Evolutionary conservation across 2,888 invertebrate species (phyloP).

Genomic region (Polyommatus iphigenia): DNA sequence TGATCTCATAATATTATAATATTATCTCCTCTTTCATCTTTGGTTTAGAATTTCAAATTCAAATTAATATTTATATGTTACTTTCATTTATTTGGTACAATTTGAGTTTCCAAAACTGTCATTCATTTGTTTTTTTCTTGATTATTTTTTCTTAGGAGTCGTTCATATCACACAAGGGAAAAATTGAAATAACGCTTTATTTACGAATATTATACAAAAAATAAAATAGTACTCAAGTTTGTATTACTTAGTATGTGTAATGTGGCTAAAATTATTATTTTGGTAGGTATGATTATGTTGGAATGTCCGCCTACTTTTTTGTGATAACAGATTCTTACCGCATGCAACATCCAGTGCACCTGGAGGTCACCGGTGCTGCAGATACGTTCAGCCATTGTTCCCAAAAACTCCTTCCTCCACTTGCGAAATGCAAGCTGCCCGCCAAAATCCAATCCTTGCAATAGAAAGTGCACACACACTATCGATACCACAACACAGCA

Average conservation of each 20-base stretch:
- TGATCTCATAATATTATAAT: too few relatives aligned
- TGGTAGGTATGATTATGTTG: background rate
- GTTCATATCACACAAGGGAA: too few relatives aligned
- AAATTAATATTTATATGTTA: too few relatives aligned
- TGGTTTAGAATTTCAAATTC: too few relatives aligned
- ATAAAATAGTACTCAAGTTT: too few relatives aligned
- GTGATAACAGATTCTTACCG: background rate
- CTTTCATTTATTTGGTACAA: too few relatives aligned
- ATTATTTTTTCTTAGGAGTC: too few relatives aligned
- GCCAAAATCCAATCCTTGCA: background rate
- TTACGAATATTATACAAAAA: too few relatives aligned
- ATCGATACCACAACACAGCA: background rate
- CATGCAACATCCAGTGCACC: background rate
- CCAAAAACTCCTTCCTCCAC: background rate
- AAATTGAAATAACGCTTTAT: too few relatives aligned
- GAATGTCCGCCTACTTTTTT: background rate
- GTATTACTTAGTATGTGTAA: background rate
- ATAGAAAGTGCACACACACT: background rate
- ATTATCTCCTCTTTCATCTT: too few relatives aligned
- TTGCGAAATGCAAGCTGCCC: background rate
- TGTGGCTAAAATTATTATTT: background rate
- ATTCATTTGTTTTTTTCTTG: too few relatives aligned
- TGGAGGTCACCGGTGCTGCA: background rate
- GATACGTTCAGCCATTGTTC: background rate
- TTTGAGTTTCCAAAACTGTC: too few relatives aligned